phyloP scores from a whole-genome alignment of 2,888 invertebrate genomes.

The Ornithoptera priamus region DNA sequence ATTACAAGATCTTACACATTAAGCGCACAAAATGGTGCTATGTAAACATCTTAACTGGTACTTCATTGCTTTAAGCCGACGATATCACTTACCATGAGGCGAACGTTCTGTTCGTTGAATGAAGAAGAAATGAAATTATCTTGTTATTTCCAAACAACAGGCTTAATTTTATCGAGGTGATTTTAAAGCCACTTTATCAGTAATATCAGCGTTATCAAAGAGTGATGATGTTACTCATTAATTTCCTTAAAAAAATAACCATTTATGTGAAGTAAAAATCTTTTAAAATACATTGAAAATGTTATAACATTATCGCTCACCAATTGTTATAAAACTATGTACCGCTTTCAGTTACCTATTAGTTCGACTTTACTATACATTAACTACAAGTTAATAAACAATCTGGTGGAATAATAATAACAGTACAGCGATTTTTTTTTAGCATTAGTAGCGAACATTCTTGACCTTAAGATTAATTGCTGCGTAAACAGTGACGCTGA shows the following conservation, averaged over 20 bases:
- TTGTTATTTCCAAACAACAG: neutral
- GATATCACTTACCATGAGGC: neutral
- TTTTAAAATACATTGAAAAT: neutral
- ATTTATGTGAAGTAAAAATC: neutral
- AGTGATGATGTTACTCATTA: neutral
- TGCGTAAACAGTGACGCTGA: slow-evolving; percentile 7
- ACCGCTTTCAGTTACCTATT: neutral
- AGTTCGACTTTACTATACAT: neutral
- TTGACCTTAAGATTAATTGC: slow-evolving; percentile 25
- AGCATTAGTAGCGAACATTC: slow-evolving; percentile 21
- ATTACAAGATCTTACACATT: too few species aligned
- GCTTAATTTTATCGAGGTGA: neutral
- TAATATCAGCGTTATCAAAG: neutral
- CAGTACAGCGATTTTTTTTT: slow-evolving; percentile 13
- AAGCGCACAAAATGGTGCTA: too few species aligned
- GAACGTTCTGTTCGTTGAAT: neutral
- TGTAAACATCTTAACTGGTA: too few species aligned
- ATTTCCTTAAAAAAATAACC: neutral
- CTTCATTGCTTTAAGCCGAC: too few species aligned
- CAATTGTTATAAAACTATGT: neutral
- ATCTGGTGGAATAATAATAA: neutral
- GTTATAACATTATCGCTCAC: neutral
- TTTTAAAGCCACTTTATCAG: neutral
- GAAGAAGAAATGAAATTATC: neutral
- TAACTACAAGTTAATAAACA: neutral